Conservation (phyloP, 2,888 invertebrate genomes). For the Eupithecia abbreviata region DNA sequence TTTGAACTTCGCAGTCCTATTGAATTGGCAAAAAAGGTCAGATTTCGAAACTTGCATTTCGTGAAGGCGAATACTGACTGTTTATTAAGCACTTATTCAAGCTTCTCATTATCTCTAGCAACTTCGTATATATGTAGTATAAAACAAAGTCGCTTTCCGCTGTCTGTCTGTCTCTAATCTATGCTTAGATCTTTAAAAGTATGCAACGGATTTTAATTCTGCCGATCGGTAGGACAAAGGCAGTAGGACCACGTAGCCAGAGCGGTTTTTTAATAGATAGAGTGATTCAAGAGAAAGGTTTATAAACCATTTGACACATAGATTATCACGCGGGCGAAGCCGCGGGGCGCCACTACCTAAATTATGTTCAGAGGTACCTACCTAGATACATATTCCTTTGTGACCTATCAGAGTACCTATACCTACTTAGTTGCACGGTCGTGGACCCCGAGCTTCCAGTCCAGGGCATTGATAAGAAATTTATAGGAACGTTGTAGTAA, state of each 20-base stretch:
- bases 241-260: no score
- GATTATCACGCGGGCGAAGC: no score
- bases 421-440: slow-evolving; percentile 9
- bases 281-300: no score
- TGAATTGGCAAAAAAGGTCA: not conserved
- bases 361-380: no score
- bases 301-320: no score
- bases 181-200: no score
- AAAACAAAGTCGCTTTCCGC: no score
- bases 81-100: not conserved
- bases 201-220: no score
- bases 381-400: not conserved
- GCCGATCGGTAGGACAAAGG: no score
- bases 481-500: slow-evolving; percentile 23
- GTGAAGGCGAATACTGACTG: not conserved
- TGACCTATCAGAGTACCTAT: slow-evolving; percentile 4
- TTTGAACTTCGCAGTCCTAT: not conserved
- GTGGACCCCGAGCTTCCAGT: slow-evolving; percentile 28
- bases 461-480: slow-evolving; percentile 27
- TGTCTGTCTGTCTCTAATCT: no score
- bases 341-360: no score
- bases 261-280: no score
- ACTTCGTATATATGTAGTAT: not conserved
- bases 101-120: not conserved
- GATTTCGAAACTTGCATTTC: not conserved